phyloP scores from a whole-genome alignment of 2,888 invertebrate genomes.

The Oxycera nigricornis region DNA sequence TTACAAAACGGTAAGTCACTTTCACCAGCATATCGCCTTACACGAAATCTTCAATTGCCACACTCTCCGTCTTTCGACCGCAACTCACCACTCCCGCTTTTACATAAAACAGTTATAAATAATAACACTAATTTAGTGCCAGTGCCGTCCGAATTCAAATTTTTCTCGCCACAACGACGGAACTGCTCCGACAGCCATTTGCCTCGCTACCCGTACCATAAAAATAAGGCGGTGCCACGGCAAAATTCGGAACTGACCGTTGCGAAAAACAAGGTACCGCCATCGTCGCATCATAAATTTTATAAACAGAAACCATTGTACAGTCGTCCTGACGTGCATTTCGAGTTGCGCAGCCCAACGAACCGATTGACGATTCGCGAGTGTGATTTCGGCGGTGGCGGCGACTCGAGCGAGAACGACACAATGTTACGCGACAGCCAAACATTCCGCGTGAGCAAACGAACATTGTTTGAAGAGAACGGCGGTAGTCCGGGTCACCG shows the following conservation, averaged over 20 bases:
- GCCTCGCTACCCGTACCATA: constrained; percentile 60
- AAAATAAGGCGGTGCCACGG: constrained; percentile 58
- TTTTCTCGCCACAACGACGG: constrained; percentile 58
- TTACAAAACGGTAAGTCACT: constrained; percentile 63
- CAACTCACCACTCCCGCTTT: constrained; percentile 59
- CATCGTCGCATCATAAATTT: constrained; percentile 57
- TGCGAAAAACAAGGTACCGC: constrained; percentile 56
- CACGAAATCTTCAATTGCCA: constrained; percentile 57
- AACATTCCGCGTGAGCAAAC: constrained; percentile 63
- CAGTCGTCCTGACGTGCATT: constrained; percentile 55
- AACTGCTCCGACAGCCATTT: constrained; percentile 54
- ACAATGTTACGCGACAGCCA: constrained; percentile 61
- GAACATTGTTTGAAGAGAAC: constrained; percentile 61
- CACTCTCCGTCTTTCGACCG: constrained; percentile 61
- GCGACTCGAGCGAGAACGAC: constrained; percentile 61
- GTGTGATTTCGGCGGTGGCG: constrained; percentile 62
- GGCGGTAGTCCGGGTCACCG: constrained; percentile 60
- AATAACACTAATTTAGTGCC: constrained; percentile 52
- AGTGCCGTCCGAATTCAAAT: constrained; percentile 61
- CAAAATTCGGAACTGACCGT: constrained; percentile 53
- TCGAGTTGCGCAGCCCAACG: constrained; percentile 61
- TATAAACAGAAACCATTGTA: constrained; percentile 32
- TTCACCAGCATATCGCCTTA: constrained; percentile 57
- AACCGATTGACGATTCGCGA: constrained; percentile 61
- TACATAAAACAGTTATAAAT: constrained; percentile 54